Conservation (phyloP, 2,113 vertebrate species). For the Stigmatopora argus region DNA sequence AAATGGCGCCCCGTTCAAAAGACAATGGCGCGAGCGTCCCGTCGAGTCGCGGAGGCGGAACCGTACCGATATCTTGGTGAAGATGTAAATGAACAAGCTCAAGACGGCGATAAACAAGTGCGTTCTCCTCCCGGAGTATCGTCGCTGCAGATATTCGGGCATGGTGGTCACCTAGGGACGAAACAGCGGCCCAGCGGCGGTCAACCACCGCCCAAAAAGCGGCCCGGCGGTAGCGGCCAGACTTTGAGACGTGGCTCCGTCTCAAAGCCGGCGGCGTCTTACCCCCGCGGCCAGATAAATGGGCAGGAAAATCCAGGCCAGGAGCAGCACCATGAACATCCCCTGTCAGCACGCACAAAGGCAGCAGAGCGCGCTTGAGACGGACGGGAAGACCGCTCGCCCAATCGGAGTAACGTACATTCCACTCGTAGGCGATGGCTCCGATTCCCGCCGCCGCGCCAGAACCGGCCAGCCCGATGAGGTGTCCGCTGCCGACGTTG, state of each 20-base stretch:
- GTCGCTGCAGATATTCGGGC: slow-evolving; percentile 85
- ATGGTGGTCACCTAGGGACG: slow-evolving; percentile 86
- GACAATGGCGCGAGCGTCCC: background rate
- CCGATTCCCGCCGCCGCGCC: slow-evolving; percentile 86
- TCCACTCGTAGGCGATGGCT: slow-evolving; percentile 85
- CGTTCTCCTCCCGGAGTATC: slow-evolving; percentile 88
- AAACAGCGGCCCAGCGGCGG: background rate
- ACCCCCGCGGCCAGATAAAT: slow-evolving; percentile 92
- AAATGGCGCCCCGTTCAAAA: background rate
- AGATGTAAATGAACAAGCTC: slow-evolving; percentile 95
- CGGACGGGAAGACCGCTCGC: too few species aligned
- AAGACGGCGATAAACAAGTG: slow-evolving; percentile 82
- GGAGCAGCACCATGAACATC: slow-evolving; percentile 81
- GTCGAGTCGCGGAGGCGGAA: background rate
- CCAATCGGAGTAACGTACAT: slow-evolving; percentile 65
- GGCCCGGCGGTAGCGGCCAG: too few species aligned
- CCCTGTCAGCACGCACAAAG: slow-evolving; percentile 68
- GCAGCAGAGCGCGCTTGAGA: background rate
- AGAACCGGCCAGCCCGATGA: slow-evolving; percentile 90
- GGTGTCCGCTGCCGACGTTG: slow-evolving; percentile 95
- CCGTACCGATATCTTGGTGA: slow-evolving; percentile 95
- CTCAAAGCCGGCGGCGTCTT: slow-evolving; percentile 32
- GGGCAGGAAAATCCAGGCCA: slow-evolving; percentile 93
- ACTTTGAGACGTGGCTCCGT: too few species aligned
- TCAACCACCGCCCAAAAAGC: background rate